Base-by-base conservation (phyloP, 2,113 vertebrate species). In the Sisor rabdophorus region DNA sequence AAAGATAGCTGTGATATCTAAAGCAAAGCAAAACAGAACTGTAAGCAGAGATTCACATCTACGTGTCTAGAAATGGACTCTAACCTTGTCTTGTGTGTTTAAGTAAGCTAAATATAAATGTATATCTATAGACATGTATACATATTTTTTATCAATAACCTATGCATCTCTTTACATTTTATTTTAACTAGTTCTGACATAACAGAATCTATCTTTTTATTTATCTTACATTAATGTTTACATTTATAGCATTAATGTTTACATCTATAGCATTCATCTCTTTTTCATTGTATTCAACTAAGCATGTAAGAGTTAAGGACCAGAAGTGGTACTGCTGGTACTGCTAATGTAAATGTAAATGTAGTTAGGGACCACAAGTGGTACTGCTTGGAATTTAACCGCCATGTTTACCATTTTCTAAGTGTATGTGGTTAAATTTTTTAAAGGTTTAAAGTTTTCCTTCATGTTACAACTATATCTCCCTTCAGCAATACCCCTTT, bases 41-140 rank as follows among this genome's bases (percentile, higher is more conserved):
- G 12, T 55, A 24, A 73, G 24, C 55, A 2, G 53, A 22, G 47
- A 28, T 65, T 9, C 19, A 16, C 53, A 3, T 47, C 36, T 24
- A 47, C 40, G 58, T 48, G 11, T 13, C 17, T 28, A 4, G 24
- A 24, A 40, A 55, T 44, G 28, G 24, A 75, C 50, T 55, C 30
- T 55, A 11, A 76, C 40, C 64, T 58, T 68, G 36, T 16, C n/a
- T 15, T 76, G 40, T 47, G 40, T 40, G 50, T 55, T n/a, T 26
- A 65, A 44, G 2, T 22, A 58, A 47, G 53, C 70, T 47, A n/a
- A 24, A 15, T 22, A 48, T 48, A 67, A 26, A 40, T 7, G 11
- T n/a, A 40, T 11, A 15, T 36, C 19, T 55, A 40, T 11, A 17
- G 12, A 28, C 17, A 28, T 44, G 12, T 60, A n/a, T 6, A 22